phyloP scores from a whole-genome alignment of 2,113 vertebrate genomes.

The Salminus brasiliensis region DNA sequence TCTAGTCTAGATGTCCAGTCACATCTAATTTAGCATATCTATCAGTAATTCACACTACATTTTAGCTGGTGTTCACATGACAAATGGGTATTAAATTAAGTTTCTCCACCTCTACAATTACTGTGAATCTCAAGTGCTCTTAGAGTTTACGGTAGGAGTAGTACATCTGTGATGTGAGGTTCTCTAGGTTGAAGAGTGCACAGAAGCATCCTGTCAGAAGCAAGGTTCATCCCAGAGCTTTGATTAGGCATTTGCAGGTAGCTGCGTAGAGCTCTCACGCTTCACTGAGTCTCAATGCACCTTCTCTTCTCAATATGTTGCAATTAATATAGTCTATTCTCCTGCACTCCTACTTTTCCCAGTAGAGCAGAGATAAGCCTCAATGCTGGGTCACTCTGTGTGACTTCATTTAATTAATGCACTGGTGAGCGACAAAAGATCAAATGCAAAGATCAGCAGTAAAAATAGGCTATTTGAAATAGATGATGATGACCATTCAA shows the following conservation, averaged over 20 bases:
- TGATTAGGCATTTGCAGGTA: conserved; percentile 71
- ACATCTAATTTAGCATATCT: neutral
- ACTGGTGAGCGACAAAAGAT: conserved; percentile 51
- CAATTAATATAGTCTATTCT: conserved; percentile 72
- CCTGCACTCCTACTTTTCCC: conserved; percentile 35
- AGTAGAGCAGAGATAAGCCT: conserved; percentile 24
- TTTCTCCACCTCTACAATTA: neutral
- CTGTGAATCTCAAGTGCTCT: conserved; percentile 22
- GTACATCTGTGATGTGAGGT: conserved; percentile 12
- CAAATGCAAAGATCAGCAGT: conserved; percentile 45
- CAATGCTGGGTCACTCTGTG: conserved; percentile 19
- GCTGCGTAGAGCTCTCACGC: conserved; percentile 62
- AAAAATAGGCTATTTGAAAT: conserved; percentile 49
- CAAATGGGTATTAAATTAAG: conserved; percentile 3
- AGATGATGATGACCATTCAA: conserved; percentile 48
- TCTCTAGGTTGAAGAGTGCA: conserved; percentile 13
- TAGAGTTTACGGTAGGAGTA: conserved; percentile 15
- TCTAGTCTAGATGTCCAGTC: neutral
- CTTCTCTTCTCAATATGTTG: conserved; percentile 70
- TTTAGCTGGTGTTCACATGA: neutral
- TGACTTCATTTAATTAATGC: conserved; percentile 46
- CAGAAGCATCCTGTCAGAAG: conserved; percentile 64
- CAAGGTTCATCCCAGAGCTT: conserved; percentile 73
- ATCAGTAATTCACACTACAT: neutral
- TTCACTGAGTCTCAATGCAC: conserved; percentile 71